A percentile compares a stretch with the other conserved stretches of the same genome.
These are phyloP conservation scores for Drosophila ambigua DNA, from an alignment of 1,140 invertebrate species.

Conservation along the genomic window DNA sequence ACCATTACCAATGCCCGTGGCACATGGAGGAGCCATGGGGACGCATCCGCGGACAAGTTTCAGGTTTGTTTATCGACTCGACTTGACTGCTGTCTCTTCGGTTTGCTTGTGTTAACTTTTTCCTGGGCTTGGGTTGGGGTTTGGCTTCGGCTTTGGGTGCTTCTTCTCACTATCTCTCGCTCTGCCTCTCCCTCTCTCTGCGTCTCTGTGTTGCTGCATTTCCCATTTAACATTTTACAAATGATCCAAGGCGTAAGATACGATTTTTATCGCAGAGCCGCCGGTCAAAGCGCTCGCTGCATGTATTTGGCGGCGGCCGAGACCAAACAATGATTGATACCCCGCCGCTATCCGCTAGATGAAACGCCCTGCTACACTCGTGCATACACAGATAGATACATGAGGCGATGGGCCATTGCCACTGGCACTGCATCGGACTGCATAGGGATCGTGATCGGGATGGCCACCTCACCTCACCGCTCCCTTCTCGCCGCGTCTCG, in stretches of 20 bases:
- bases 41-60: constrained; percentile 69
- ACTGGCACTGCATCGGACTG: background rate
- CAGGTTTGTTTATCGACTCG: constrained; percentile 64
- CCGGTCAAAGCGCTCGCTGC: constrained; percentile 33
- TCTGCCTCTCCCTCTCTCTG: no score
- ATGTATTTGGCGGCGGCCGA: constrained; percentile 14
- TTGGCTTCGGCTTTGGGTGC: constrained; percentile 14
- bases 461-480: no score
- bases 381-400: no score
- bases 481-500: background rate
- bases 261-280: constrained; percentile 65
- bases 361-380: constrained; percentile 5
- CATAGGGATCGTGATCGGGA: background rate
- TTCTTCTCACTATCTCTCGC: background rate
- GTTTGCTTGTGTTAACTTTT: constrained; percentile 56
- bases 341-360: constrained; percentile 26
- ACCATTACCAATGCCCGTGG: background rate
- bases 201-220: constrained; percentile 20
- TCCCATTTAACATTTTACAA: constrained; percentile 69
- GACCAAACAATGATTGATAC: constrained; percentile 56
- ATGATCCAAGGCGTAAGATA: constrained; percentile 75
- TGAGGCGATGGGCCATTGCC: background rate
- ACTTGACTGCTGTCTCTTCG: constrained; percentile 41
- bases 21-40: constrained; percentile 23
- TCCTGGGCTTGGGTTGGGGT: constrained; percentile 16